phyloP scores from a whole-genome alignment of 2,797 vertebrate genomes.

The Monodelphis domestica region DNA sequence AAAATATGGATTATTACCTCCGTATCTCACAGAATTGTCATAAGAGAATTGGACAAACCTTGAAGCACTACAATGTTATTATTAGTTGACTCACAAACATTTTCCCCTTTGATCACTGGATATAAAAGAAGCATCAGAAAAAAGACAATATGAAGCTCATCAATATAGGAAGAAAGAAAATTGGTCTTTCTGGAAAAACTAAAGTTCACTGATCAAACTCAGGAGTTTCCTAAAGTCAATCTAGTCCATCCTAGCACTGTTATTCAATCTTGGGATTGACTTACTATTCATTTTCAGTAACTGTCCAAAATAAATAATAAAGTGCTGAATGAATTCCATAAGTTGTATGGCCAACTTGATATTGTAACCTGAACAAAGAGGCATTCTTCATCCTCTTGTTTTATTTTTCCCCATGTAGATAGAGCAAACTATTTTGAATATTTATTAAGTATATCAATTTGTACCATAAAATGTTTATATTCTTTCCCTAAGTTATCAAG shows the following conservation, averaged over 20 bases:
- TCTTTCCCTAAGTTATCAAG: slow-evolving; percentile 18
- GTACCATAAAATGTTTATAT: background rate
- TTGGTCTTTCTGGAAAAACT: background rate
- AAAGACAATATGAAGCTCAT: too few species aligned
- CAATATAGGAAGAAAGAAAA: background rate
- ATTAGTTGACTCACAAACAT: background rate
- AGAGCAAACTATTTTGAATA: background rate
- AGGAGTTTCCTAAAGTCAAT: background rate
- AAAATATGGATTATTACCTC: background rate
- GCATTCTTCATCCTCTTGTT: background rate
- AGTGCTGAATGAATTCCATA: background rate
- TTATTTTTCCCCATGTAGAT: background rate
- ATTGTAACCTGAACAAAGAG: background rate
- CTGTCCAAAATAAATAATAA: background rate
- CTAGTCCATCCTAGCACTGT: background rate
- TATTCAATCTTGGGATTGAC: background rate
- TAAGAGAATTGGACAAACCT: background rate
- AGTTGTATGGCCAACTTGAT: background rate
- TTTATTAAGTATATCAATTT: background rate
- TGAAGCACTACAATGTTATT: background rate
- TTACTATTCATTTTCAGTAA: background rate
- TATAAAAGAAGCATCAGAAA: background rate
- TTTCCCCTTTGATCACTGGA: background rate
- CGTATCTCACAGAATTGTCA: background rate
- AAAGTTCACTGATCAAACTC: background rate